A percentile compares a stretch with the other conserved stretches of the same genome.
Evolutionary conservation across 2,888 invertebrate species (phyloP).

Genomic region (Busseola fusca): DNA sequence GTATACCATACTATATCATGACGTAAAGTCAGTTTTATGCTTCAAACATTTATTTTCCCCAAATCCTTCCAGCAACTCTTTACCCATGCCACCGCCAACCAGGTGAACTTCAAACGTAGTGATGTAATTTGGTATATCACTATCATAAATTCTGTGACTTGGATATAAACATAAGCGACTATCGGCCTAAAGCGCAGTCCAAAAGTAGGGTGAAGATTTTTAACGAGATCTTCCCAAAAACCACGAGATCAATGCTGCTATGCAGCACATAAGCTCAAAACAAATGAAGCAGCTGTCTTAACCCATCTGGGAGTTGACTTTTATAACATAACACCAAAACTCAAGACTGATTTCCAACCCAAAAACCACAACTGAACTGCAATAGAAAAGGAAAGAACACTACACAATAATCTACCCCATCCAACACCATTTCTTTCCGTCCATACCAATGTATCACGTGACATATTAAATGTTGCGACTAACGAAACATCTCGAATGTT

Average conservation of each 20-base stretch:
- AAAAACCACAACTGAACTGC: constrained; percentile 2
- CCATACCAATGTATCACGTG: constrained; percentile 57
- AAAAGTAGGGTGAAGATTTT: not conserved
- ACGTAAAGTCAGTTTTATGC: not conserved
- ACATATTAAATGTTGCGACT: constrained; percentile 63
- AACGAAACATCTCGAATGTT: constrained; percentile 65
- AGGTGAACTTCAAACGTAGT: too few species aligned
- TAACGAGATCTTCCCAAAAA: not conserved
- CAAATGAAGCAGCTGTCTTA: not conserved
- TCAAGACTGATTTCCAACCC: not conserved
- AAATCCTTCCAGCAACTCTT: too few species aligned
- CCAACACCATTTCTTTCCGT: constrained; percentile 38
- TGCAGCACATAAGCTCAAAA: not conserved
- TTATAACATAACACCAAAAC: not conserved
- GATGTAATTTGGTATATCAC: not conserved
- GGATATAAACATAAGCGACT: not conserved
- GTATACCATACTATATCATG: too few species aligned
- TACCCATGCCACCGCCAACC: too few species aligned
- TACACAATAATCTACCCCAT: constrained; percentile 27
- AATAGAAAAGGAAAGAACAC: constrained; percentile 19
- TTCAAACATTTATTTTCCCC: too few species aligned
- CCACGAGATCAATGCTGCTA: not conserved
- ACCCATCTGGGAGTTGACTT: not conserved
- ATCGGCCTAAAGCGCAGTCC: not conserved
- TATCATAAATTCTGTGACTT: not conserved